These are phyloP conservation scores for Cerastoderma edule DNA, from an alignment of 2,888 invertebrate genomes.

Conservation along the genomic window DNA sequence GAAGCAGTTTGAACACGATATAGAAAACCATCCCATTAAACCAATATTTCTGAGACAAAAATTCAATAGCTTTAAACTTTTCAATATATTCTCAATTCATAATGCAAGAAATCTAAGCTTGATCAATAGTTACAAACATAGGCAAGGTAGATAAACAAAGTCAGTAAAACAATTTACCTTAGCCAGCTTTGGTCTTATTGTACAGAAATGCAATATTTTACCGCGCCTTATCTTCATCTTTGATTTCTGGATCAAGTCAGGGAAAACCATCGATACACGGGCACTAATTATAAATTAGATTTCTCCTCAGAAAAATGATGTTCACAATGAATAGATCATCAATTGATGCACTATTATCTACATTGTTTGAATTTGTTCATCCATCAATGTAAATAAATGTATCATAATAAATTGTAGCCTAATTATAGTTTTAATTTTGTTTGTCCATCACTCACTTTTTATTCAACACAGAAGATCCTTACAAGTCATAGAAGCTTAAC, in stretches of 20 bases:
- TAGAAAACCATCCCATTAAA: no score
- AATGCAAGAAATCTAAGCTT: background rate
- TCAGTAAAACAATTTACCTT: conserved; percentile 4
- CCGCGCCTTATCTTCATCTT: conserved; percentile 33
- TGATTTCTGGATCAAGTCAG: conserved; percentile 10
- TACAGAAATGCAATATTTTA: conserved; percentile 35
- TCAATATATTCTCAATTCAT: no score
- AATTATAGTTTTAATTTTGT: background rate
- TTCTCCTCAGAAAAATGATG: background rate
- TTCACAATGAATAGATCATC: background rate
- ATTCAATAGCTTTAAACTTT: background rate
- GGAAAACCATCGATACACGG: conserved; percentile 9
- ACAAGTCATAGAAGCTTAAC: no score
- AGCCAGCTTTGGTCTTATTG: conserved; percentile 15
- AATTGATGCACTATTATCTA: no score
- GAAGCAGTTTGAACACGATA: no score
- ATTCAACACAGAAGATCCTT: no score
- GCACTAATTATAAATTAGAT: background rate
- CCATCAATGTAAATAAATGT: background rate
- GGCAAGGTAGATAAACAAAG: background rate
- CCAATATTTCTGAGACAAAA: background rate
- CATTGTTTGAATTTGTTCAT: background rate
- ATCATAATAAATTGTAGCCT: background rate
- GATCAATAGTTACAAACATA: background rate
- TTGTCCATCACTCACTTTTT: no score